Base-by-base conservation (phyloP, 2,113 vertebrate genomes). In the Chloroceryle aenea region DNA sequence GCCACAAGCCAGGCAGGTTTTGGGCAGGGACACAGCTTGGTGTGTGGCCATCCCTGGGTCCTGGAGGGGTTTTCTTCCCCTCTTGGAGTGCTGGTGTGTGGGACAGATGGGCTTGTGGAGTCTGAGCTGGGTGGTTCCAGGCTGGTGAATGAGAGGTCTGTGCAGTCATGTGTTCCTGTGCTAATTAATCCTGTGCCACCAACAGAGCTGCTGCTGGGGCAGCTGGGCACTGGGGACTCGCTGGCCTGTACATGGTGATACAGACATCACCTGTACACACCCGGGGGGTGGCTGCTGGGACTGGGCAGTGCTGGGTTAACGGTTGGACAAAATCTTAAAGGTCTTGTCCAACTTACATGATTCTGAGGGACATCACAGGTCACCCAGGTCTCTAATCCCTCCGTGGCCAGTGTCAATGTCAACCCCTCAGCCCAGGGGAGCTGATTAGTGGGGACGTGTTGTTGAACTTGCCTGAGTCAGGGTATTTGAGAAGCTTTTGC, bases 371-470 rank as follows among this genome's bases (percentile, higher is more conserved):
- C 63, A 32, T 23, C 19, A 4, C 19, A 1, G 45, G 34, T 45
- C 66, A 14, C n/a, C 55, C 43, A 8, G 22, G 10, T 21, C 42
- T 25, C 23, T 21, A 2, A 3, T 10, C 42, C 0, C 0, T 12
- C 38, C 8, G 1, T 32, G 4, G 9, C 15, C 15, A 20, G 30
- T 5, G 9, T 4, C 47, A 0, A 1, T 23, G 27, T 21, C 17
- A 26, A 0, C 58, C 30, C 62, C 68, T 63, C 61, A 34, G 72
- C 76, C n/a, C 0, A 18, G n/a, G 27, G n/a, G 64, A 75, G 22
- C 40, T 1, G 0, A 0, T 38, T 6, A 1, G 58, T 26, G 23
- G 27, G 7, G 3, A 7, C 0, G 43, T n/a, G 66, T 26, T 1
- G 6, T 1, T 34, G 55, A 23, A n/a, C 2, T 23, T 29, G 52